Conservation (phyloP, 2,888 invertebrate species). For the Troilus luridus region DNA sequence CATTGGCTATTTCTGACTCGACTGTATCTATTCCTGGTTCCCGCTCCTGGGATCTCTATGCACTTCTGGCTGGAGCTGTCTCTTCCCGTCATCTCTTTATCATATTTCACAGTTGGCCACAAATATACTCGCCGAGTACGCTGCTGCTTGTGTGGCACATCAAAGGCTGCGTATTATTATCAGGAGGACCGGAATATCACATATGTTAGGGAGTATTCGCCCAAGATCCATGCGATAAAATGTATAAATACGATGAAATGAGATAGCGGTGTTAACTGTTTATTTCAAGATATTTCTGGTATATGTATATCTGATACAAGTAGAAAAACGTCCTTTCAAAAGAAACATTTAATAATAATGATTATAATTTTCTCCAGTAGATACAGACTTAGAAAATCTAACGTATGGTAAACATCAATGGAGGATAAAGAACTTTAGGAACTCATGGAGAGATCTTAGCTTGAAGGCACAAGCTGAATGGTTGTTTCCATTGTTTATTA, state of each 20-base stretch:
- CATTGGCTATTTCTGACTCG: neutral
- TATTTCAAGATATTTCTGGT: neutral
- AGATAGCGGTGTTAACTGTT: neutral
- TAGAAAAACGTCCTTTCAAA: neutral
- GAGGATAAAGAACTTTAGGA: too few relatives aligned
- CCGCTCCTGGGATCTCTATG: neutral
- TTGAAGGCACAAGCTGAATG: too few relatives aligned
- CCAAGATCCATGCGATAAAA: neutral
- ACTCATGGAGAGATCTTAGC: too few relatives aligned
- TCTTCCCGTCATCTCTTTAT: slow-evolving; percentile 33
- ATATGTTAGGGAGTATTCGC: neutral
- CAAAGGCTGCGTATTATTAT: slow-evolving; percentile 22
- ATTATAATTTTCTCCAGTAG: too few relatives aligned
- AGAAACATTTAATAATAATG: too few relatives aligned
- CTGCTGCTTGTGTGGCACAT: neutral
- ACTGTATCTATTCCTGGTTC: slow-evolving; percentile 18
- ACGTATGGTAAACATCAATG: too few relatives aligned
- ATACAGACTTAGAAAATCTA: too few relatives aligned
- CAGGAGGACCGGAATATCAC: neutral
- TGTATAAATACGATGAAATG: neutral
- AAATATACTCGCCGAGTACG: slow-evolving; percentile 4
- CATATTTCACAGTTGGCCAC: slow-evolving; percentile 34
- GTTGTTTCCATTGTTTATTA: too few relatives aligned
- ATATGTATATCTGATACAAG: neutral
- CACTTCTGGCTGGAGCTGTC: slow-evolving; percentile 45